phyloP scores from a whole-genome alignment of 2,113 vertebrate genomes.

The Actenoides lindsayi region DNA sequence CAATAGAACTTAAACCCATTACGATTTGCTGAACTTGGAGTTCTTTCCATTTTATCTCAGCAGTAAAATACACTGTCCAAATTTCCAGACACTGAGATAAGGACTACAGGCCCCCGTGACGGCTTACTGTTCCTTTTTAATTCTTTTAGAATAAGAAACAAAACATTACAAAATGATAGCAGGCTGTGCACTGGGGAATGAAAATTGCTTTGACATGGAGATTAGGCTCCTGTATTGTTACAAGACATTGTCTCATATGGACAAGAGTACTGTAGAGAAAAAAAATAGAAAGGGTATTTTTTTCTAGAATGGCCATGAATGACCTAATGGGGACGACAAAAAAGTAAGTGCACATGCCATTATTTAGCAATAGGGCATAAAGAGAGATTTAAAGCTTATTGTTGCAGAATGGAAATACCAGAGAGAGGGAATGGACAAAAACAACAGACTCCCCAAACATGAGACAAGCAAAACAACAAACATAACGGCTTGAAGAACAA shows the following conservation, averaged over 20 bases:
- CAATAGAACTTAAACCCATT: conserved; percentile 98
- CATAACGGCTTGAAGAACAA: conserved; percentile 66
- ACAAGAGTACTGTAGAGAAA: conserved; percentile 84
- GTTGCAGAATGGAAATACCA: conserved; percentile 84
- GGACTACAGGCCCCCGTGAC: conserved; percentile 86
- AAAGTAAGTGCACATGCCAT: conserved; percentile 91
- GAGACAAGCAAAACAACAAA: conserved; percentile 79
- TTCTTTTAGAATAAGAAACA: conserved; percentile 96
- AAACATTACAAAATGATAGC: conserved; percentile 98
- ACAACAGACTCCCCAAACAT: conserved; percentile 79
- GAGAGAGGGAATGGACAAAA: conserved; percentile 83
- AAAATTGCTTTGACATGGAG: conserved; percentile 99
- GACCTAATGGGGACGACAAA: conserved; percentile 92
- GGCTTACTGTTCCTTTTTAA: conserved; percentile 92
- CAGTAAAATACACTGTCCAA: conserved; percentile 95
- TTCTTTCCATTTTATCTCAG: conserved; percentile 90
- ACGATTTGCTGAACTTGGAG: conserved; percentile 91
- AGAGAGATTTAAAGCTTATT: conserved; percentile 91
- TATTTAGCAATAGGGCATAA: conserved; percentile 85
- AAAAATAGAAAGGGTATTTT: conserved; percentile 79
- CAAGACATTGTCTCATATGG: conserved; percentile 98
- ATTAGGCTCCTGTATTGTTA: conserved; percentile 96
- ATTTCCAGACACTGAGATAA: conserved; percentile 94
- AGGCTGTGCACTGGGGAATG: conserved; percentile 93
- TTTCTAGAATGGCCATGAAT: conserved; percentile 92